Evolutionary conservation across 1,140 invertebrate genomes (phyloP), one percentile per base, ranked within the genome.

Genomic region (Drosophila pachea): DNA sequence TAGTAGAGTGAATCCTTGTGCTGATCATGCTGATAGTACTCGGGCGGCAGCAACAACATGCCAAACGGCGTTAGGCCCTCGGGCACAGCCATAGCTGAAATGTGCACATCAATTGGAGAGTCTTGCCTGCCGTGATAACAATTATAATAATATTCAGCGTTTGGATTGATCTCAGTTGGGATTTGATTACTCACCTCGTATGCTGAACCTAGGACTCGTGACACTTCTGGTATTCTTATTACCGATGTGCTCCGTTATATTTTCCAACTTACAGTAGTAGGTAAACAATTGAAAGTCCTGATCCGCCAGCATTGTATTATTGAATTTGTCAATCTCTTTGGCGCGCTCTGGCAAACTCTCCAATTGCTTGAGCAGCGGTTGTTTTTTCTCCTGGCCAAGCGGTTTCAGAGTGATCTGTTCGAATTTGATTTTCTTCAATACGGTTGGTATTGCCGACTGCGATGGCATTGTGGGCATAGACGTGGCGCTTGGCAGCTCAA

Each of bases 251-350:
- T 75, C 56, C 5, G 88, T 86, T 7, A 89, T 74, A 48, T 89
- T 88, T 0, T 89, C 87, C 52, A 89, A 16, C 42, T 82, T 86
- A 88, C 88, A 89, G 40, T 87, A 89, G 55, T 89, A 89, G 4
- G 82, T 87, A 42, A 89, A 89, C 0, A 88, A 48, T 32, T 83
- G 78, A 4, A 88, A 52, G 33, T 89, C 75, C 22, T 68, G 72
- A 65, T 89, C 82, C 11, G 76, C 64, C 29, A 88, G 58, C 67
- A 89, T 73, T 16, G 88, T 89, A 5, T 89, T 89, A 36, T 89
- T 89, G 11, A 88, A 88, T 53, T 64, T 78, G 5, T 74, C 54
- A 4, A 89, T 61, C 48, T 89, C 88, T 0, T 74, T 61, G 7
- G 82, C 73, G 1, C 86, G 65, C 12, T 76, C 67, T 5, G 63